Conservation (phyloP, 2,113 vertebrate species). For the Mus pahari region DNA sequence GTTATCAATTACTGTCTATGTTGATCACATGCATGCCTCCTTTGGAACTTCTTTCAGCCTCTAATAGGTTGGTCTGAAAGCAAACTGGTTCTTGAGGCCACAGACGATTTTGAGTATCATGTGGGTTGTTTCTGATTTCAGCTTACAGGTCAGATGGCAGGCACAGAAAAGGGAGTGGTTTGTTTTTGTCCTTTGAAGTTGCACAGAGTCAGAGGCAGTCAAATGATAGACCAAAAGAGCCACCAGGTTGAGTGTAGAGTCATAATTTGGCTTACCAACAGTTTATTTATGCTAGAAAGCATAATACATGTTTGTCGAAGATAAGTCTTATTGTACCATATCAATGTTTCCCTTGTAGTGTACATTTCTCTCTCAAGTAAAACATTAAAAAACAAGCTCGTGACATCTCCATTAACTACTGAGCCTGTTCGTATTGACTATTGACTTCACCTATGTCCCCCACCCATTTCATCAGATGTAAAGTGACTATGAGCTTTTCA, state of each 20-base stretch:
- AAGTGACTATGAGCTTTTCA: not conserved
- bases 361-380: slow-evolving; percentile 10
- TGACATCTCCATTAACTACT: not conserved
- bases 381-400: slow-evolving; percentile 11
- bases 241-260: not conserved
- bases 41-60: slow-evolving; percentile 20
- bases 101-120: not conserved
- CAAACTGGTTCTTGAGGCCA: not conserved
- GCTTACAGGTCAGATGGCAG: not conserved
- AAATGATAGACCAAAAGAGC: slow-evolving; percentile 31
- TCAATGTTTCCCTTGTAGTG: slow-evolving; percentile 11
- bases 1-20: not conserved
- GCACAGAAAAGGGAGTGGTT: not conserved
- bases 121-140: not conserved
- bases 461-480: not conserved
- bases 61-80: not conserved
- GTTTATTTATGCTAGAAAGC: slow-evolving; percentile 41
- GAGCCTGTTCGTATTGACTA: not conserved
- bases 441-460: not conserved
- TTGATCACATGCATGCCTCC: not conserved
- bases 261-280: not conserved
- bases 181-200: slow-evolving; percentile 38
- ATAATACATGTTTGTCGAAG: slow-evolving; percentile 22
- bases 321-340: slow-evolving; percentile 5
- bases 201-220: not conserved